Evolutionary conservation across 64 coral and sea anemone species (phyloP).

Genomic region (Hydrozoanthus tunicans): DNA sequence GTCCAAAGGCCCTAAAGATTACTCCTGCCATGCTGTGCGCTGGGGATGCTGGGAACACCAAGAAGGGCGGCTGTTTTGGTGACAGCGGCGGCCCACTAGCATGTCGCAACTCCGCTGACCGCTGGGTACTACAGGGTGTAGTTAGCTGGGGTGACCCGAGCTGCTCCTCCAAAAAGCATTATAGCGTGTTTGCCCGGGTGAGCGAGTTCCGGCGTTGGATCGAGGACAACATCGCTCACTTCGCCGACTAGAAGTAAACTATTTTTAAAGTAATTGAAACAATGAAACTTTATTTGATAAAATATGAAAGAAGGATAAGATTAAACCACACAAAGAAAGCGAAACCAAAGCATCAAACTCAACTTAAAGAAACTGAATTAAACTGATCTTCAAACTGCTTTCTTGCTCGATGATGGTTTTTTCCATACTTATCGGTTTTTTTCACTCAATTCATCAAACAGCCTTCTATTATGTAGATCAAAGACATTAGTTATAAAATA

Average conservation of each 20-base stretch:
- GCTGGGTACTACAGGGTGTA: conserved; percentile 83
- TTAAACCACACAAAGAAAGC: no score
- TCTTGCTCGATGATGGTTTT: no score
- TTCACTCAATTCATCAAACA: no score
- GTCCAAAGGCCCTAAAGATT: not conserved
- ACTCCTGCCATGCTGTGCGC: conserved; percentile 78
- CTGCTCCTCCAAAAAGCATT: conserved; percentile 73
- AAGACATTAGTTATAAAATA: no score
- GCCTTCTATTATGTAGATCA: no score
- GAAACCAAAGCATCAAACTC: no score
- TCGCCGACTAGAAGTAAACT: not conserved
- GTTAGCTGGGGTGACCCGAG: conserved; percentile 79
- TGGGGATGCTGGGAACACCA: conserved; percentile 83
- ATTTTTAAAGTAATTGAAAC: no score
- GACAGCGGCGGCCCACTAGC: conserved; percentile 91
- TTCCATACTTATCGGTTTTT: no score
- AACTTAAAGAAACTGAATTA: no score
- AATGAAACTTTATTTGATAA: no score
- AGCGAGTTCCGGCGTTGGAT: conserved; percentile 81
- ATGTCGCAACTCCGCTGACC: conserved; percentile 69
- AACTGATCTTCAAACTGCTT: no score
- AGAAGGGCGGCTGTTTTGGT: conserved; percentile 71
- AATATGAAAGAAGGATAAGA: no score
- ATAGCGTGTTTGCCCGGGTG: conserved; percentile 81
- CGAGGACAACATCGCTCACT: conserved; percentile 40